Percentiles rank a stretch among this genome's conserved stretches.
These are phyloP conservation scores for Acleris cristana DNA, from an alignment of 2,888 invertebrate genomes.

Conservation along the genomic window DNA sequence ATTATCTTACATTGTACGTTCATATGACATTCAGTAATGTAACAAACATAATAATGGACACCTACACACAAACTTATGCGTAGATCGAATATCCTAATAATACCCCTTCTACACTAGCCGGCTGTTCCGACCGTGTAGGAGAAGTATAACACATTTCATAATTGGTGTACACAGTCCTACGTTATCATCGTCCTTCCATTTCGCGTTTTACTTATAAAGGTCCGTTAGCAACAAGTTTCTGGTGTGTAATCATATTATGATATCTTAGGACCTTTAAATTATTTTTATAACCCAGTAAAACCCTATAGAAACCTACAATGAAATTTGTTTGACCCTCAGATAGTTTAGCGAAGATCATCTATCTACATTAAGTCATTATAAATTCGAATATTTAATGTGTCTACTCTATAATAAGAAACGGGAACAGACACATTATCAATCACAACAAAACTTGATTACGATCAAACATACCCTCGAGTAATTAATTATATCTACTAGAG, in stretches of 20 bases:
- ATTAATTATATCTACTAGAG: slow-evolving; percentile 10
- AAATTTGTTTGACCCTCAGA: slow-evolving; percentile 6
- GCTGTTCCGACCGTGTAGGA: no score
- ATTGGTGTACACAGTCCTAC: slow-evolving; percentile 36
- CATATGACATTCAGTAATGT: no score
- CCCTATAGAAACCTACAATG: slow-evolving; percentile 1
- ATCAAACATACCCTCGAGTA: slow-evolving; percentile 14
- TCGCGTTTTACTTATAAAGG: neutral
- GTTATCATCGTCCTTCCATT: slow-evolving; percentile 6
- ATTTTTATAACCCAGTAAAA: no score
- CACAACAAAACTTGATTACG: slow-evolving; percentile 13
- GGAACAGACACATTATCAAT: slow-evolving; percentile 15
- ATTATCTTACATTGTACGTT: neutral
- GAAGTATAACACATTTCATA: neutral
- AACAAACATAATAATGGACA: no score
- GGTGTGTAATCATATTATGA: no score
- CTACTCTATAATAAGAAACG: slow-evolving; percentile 7
- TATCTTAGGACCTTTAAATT: no score
- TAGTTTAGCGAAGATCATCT: neutral
- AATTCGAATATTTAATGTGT: slow-evolving; percentile 33
- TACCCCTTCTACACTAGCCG: no score
- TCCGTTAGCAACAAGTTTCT: no score
- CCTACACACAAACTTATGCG: neutral
- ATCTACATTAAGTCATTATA: slow-evolving; percentile 16
- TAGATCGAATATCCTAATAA: neutral